Conservation (phyloP, 2,113 vertebrate species). For the Actenoides hombroni region DNA sequence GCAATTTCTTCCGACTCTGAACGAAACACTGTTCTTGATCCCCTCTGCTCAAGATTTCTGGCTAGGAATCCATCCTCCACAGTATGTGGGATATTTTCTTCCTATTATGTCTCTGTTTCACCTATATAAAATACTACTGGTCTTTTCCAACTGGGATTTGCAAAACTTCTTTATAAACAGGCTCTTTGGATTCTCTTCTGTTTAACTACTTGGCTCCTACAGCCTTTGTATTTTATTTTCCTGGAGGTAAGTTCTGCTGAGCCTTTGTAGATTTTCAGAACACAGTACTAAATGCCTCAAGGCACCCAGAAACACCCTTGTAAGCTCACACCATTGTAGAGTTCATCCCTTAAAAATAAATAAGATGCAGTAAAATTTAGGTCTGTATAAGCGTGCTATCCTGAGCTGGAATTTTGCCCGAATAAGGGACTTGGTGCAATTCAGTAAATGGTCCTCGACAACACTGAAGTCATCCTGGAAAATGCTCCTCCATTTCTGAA, state of each 20-base stretch:
- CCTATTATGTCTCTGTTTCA: not conserved
- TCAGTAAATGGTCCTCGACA: rapidly evolving
- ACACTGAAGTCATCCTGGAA: not conserved
- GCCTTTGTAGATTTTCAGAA: not conserved
- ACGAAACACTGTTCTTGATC: not conserved
- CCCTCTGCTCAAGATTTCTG: not conserved
- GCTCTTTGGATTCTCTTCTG: not conserved
- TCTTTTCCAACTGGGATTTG: not conserved
- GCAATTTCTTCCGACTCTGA: not conserved
- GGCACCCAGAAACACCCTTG: not conserved
- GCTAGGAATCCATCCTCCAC: not conserved
- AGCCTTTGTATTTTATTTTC: not conserved
- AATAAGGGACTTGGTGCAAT: not conserved
- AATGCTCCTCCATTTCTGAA: not conserved
- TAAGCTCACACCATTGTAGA: not conserved
- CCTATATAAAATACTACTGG: not conserved
- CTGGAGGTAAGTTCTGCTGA: not conserved
- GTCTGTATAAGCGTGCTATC: not conserved
- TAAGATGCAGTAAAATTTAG: not conserved
- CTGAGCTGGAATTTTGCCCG: not conserved
- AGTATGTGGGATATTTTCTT: not conserved
- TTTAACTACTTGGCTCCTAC: not conserved
- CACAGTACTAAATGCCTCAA: not conserved
- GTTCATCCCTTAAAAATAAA: not conserved
- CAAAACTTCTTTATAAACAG: not conserved